Conservation (phyloP, 2,888 invertebrate species). For the Drosophila sordidapex region DNA sequence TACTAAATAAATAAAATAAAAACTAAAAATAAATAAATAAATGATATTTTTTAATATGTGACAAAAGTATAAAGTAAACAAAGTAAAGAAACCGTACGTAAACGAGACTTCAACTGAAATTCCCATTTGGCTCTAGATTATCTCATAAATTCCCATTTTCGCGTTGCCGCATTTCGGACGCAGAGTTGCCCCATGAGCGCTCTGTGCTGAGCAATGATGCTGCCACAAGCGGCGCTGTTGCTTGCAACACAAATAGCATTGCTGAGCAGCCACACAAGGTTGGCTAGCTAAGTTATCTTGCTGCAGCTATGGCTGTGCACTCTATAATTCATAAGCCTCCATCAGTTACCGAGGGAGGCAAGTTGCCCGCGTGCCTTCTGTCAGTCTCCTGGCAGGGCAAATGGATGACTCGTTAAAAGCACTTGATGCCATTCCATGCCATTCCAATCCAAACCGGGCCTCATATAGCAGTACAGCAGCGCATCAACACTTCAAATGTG, state of each 20-base stretch:
- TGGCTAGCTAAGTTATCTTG: slow-evolving; percentile 3
- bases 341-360: slow-evolving; percentile 47
- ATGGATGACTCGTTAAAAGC: slow-evolving; percentile 43
- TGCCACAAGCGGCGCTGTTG: slow-evolving; percentile 1
- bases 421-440: slow-evolving; percentile 6
- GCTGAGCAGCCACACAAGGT: slow-evolving; percentile 27
- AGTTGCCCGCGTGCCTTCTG: slow-evolving; percentile 49
- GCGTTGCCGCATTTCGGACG: slow-evolving; percentile 1
- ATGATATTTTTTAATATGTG: neutral
- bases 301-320: slow-evolving; percentile 27
- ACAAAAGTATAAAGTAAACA: neutral
- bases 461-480: slow-evolving; percentile 13
- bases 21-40: neutral
- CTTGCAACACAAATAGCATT: slow-evolving; percentile 46
- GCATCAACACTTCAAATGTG: slow-evolving; percentile 32
- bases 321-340: slow-evolving; percentile 80
- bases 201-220: neutral
- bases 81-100: neutral
- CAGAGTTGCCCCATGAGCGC: neutral
- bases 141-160: neutral
- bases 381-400: slow-evolving; percentile 25
- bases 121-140: slow-evolving; percentile 4
- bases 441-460: slow-evolving; percentile 23
- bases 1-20: neutral
- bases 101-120: neutral